These are phyloP conservation scores for Melanotaenia maccullochi DNA, from an alignment of 2,797 vertebrate species.

Conservation along the genomic window DNA sequence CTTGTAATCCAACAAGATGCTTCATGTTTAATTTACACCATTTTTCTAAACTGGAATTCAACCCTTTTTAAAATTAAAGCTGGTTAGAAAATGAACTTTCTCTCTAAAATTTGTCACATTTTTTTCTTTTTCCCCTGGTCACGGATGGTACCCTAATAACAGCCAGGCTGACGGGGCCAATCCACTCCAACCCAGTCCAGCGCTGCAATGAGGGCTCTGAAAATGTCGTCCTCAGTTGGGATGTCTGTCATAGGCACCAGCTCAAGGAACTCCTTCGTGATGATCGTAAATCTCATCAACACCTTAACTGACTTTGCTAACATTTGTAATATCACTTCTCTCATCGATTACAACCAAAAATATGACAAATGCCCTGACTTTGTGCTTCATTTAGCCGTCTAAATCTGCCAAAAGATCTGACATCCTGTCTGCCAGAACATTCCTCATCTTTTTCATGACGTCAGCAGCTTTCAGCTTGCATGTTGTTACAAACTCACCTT, in stretches of 20 bases:
- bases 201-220: no score
- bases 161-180: no score
- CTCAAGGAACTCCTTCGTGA: background rate
- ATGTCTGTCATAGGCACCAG: background rate
- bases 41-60: background rate
- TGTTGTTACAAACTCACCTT: background rate
- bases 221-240: background rate
- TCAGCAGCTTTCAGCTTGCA: background rate
- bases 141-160: no score
- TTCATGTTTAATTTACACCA: background rate
- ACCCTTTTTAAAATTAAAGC: background rate
- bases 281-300: background rate
- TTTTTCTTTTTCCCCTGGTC: no score
- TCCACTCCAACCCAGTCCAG: no score
- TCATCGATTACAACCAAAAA: background rate
- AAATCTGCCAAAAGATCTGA: background rate
- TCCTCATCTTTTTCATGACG: background rate
- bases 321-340: background rate
- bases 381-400: background rate
- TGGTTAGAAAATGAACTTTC: background rate
- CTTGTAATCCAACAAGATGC: background rate
- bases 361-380: background rate
- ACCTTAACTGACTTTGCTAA: background rate
- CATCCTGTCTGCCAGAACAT: background rate
- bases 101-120: no score